Evolutionary conservation across 92 coral and sea anemone genomes (phyloP), one percentile per base, ranked within the genome.

Genomic region (Porites evermanni): DNA sequence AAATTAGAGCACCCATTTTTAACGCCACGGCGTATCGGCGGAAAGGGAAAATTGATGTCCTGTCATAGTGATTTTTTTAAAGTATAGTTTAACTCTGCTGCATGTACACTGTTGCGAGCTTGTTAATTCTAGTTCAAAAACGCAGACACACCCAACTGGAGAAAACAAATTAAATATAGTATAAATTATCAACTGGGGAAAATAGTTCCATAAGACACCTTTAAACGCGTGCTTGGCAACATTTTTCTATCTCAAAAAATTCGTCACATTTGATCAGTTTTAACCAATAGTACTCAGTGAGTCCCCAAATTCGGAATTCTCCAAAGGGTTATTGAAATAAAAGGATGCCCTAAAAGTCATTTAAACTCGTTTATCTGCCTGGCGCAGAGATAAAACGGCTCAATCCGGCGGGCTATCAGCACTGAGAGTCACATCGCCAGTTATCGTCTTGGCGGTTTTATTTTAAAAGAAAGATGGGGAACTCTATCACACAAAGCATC

Each of bases 401-500:
- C 19, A 1, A 20, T 63, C 6, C 17, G 67, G 67, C 44, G 12
- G 17, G 4, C 19, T 54, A 5, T 18, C 58, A 8, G 54, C 53
- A 58, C 67, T 26, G 64, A 38, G 47, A 38, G 47, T 38, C 7
- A 56, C 61, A 56, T 14, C 16, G 4, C 13, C 16, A 56, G 61
- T 56, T 11, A 56, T 11, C 61, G 16, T 14, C 61, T 56, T 10
- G 14, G 61, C 16, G 12, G 12, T 56, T 14, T 56, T 9, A 56
- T 11, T 24, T 2, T 17, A 10, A n/a, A 13, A 21, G 17, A 44
- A 64, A 38, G 18, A 64, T 78, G 82, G 58, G 72, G 60, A 64
- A 78, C 74, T 69, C 74, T 18, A 78, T 78, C 4, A 1, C 12
- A 63, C 70, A 78, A 19, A 38, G 16, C n/a, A 78, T 78, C n/a